Evolutionary conservation across 2,797 vertebrate genomes (phyloP).

Genomic region (Hemitrygon akajei): DNA sequence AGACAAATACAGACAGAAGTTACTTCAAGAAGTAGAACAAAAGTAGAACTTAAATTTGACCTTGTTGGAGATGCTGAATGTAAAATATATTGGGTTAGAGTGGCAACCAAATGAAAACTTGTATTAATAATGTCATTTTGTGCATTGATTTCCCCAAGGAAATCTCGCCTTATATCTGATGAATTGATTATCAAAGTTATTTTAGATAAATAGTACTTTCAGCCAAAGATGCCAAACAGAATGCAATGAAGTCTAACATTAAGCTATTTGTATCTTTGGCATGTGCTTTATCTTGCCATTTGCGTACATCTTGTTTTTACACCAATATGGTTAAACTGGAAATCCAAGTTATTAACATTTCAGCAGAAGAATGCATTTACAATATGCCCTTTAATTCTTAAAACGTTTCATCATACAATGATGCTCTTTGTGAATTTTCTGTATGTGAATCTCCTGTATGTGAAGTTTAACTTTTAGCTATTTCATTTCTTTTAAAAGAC

Average conservation of each 20-base stretch:
- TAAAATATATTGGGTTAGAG: background rate
- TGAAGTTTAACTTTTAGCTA: background rate
- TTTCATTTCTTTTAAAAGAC: background rate
- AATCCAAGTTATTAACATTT: constrained; percentile 8
- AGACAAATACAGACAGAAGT: background rate
- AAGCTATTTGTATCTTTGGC: background rate
- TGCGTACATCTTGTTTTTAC: background rate
- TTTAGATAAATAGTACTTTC: constrained; percentile 33
- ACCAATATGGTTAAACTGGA: background rate
- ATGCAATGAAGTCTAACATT: constrained; percentile 23
- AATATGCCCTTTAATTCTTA: background rate
- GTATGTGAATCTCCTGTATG: too few relatives aligned
- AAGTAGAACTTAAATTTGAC: background rate
- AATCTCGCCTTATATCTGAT: constrained; percentile 28
- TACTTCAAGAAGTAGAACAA: background rate
- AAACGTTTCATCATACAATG: background rate
- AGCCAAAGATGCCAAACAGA: background rate
- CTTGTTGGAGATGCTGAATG: background rate
- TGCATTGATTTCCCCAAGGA: constrained; percentile 29
- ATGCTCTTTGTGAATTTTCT: background rate
- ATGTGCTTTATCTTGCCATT: background rate
- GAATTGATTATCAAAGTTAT: constrained; percentile 32
- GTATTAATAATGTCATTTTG: background rate
- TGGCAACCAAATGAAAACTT: constrained; percentile 19
- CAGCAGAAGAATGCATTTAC: too few relatives aligned